Evolutionary conservation across 2,113 vertebrate species (phyloP).

Genomic region (Sander lucioperca): DNA sequence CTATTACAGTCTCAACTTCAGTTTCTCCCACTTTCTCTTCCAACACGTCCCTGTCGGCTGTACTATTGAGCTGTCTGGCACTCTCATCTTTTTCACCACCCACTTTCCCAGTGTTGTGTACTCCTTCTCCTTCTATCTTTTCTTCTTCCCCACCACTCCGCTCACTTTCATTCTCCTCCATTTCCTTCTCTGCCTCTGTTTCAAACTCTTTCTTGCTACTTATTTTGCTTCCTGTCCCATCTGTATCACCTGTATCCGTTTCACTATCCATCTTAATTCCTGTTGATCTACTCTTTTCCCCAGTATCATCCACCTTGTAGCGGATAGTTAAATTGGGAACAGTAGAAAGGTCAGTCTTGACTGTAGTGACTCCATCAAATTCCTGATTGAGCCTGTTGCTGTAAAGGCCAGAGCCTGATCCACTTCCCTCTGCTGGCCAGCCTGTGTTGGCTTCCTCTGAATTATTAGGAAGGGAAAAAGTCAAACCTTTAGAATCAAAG

Average conservation of each 20-base stretch:
- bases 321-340: neutral
- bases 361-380: constrained; percentile 49
- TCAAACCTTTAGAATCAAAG: constrained; percentile 26
- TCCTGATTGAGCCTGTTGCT: constrained; percentile 80
- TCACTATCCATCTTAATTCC: neutral
- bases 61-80: neutral
- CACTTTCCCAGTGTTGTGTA: neutral
- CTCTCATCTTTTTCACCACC: constrained; percentile 6
- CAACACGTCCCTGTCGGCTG: neutral
- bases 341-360: neutral
- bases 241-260: neutral
- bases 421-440: constrained; percentile 80
- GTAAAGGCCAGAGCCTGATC: constrained; percentile 85
- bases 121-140: neutral
- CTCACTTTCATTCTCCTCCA: constrained; percentile 2
- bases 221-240: neutral
- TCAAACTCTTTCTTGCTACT: neutral
- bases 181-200: neutral
- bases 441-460: constrained; percentile 37
- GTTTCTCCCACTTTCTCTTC: constrained; percentile 6
- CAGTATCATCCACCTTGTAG: neutral
- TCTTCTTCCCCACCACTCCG: constrained; percentile 6
- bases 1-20: neutral
- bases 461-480: neutral
- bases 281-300: neutral